Evolutionary conservation across 2,888 invertebrate genomes (phyloP), one percentile per base, ranked within the genome.

Genomic region (Netelia fuscicornis): DNA sequence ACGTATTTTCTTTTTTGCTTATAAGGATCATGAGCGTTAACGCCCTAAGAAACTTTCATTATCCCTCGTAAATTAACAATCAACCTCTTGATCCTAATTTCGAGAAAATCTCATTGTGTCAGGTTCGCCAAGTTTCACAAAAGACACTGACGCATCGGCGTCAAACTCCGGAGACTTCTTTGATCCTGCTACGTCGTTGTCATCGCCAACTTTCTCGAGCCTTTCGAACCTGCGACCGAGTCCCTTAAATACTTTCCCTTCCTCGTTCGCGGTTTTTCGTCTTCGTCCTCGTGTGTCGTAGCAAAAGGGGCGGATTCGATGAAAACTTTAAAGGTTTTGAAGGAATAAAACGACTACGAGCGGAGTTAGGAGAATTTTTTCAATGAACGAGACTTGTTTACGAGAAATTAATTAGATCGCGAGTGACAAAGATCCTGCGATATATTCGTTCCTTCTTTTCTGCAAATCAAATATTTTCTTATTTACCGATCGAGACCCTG

Each of bases 31-130:
- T 44, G 25, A 44, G 64, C 54, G 37, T 30, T 58, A 67, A 3
- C 25, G 20, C 58, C 60, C 13, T 8, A 20, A 30, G 54, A 58
- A 72, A 80, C 42, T 75, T 67, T 48, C 62, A 68, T 74, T 37
- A 54, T 37, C 48, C 30, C 54, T 60, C 9, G 62, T 60, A 74
- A 74, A 62, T 81, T 75, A 25, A 62, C 68, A 62, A 74, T 75
- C 52, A 62, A 65, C 44, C 56, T 42, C 44, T 25, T 56, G 72
- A 58, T 25, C 37, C 13, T 11, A 9, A 42, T n/a, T 67, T 65
- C 17, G 48, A 6, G 42, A 65, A 60, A 60, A 60, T 60, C 20
- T 23, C 60, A 23, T 20, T 2, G 68, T 52, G 30, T 37, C 56
- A 37, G 10, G 20, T 58, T 71, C 52, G 8, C 37, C 2, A 54